phyloP scores from a whole-genome alignment of 2,797 vertebrate species.

The Dendrocincla tyrannina region DNA sequence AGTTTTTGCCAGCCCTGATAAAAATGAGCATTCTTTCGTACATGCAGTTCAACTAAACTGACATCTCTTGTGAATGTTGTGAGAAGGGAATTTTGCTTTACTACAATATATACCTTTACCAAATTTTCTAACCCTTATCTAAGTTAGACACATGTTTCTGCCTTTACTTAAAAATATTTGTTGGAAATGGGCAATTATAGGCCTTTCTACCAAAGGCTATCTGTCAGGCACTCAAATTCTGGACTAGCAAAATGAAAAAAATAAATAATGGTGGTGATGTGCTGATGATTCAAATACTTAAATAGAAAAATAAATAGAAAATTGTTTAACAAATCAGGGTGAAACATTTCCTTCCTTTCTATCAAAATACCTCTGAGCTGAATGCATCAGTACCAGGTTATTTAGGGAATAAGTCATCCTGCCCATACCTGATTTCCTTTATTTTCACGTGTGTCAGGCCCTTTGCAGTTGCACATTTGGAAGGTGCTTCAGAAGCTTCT shows the following conservation, averaged over 20 bases:
- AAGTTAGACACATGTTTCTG: neutral
- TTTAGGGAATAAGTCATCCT: neutral
- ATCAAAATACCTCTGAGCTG: neutral
- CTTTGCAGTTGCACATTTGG: neutral
- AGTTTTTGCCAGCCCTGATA: neutral
- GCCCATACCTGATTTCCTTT: neutral
- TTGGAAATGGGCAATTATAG: neutral
- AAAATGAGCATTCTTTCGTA: neutral
- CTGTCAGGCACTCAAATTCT: neutral
- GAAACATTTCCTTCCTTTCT: neutral
- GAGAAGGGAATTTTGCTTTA: slow-evolving; percentile 1
- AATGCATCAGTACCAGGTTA: neutral
- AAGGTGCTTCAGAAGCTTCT: neutral
- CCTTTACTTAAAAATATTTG: neutral
- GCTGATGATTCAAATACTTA: neutral
- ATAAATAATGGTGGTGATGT: neutral
- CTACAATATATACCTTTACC: neutral
- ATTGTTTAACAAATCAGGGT: neutral
- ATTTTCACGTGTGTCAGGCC: neutral
- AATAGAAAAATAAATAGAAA: neutral
- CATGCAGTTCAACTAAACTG: neutral
- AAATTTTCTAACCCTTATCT: slow-evolving; percentile 25
- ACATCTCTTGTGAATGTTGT: neutral
- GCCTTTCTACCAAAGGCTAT: neutral
- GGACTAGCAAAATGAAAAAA: neutral